Conservation (phyloP, 2,113 vertebrate genomes). For the Centropristis striata region DNA sequence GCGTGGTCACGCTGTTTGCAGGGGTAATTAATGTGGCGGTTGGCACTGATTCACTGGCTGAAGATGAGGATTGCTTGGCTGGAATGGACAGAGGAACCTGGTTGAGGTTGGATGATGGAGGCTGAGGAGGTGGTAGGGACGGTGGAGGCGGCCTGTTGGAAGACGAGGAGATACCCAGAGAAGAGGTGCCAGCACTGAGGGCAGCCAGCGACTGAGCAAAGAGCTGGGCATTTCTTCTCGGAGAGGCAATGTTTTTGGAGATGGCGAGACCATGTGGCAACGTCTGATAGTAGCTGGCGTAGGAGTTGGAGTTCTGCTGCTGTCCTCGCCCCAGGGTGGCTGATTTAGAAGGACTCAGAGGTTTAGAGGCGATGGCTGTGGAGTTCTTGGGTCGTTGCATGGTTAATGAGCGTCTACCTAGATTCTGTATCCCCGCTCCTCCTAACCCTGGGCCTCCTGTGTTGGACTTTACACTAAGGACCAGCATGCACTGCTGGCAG, state of each 20-base stretch:
- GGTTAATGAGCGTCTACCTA: conserved; percentile 73
- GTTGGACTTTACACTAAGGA: conserved; percentile 89
- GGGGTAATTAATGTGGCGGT: conserved; percentile 81
- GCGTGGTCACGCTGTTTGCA: conserved; percentile 75
- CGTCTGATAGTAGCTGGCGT: conserved; percentile 79
- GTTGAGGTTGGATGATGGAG: conserved; percentile 71
- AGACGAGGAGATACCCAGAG: conserved; percentile 74
- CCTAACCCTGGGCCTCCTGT: conserved; percentile 55
- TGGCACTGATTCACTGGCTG: conserved; percentile 77
- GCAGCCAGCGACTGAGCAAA: conserved; percentile 84
- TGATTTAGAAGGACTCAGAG: conserved; percentile 66
- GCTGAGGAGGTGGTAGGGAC: conserved; percentile 71
- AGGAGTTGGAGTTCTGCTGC: conserved; percentile 65
- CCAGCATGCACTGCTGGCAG: conserved; percentile 94
- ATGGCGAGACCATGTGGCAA: conserved; percentile 82
- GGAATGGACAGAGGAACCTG: conserved; percentile 65
- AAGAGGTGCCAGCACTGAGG: conserved; percentile 73
- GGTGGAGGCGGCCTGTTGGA: conserved; percentile 77
- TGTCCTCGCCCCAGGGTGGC: conserved; percentile 74
- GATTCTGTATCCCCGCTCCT: conserved; percentile 61
- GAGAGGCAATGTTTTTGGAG: conserved; percentile 70
- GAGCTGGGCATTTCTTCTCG: conserved; percentile 74
- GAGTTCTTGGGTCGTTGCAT: conserved; percentile 72
- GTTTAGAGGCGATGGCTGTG: conserved; percentile 40
- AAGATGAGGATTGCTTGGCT: conserved; percentile 78